phyloP scores from a whole-genome alignment of 1,140 invertebrate species.

The Drosophila kanapiae region DNA sequence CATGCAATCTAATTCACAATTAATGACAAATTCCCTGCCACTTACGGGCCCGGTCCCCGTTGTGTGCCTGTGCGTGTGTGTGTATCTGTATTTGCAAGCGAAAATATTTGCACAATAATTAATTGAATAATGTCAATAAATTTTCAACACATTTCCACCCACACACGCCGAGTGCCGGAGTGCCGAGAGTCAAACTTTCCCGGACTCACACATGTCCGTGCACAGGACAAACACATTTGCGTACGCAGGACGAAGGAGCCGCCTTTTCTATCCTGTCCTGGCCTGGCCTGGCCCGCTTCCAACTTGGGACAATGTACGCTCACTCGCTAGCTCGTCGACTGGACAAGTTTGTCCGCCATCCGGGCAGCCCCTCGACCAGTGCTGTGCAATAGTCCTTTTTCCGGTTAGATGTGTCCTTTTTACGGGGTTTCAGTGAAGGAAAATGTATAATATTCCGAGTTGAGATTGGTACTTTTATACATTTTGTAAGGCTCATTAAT shows the following conservation, averaged over 20 bases:
- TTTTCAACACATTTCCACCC: slow-evolving; percentile 82
- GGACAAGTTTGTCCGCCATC: slow-evolving; percentile 73
- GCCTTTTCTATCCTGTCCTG: slow-evolving; percentile 7
- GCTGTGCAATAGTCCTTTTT: slow-evolving; percentile 2
- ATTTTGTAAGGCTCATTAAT: too few species aligned
- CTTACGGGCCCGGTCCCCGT: slow-evolving; percentile 54
- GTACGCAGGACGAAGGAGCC: slow-evolving; percentile 53
- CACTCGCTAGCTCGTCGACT: slow-evolving; percentile 56
- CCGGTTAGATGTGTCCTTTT: not conserved
- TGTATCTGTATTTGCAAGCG: slow-evolving; percentile 55
- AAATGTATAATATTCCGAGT: not conserved
- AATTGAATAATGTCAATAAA: slow-evolving; percentile 85
- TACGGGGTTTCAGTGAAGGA: not conserved
- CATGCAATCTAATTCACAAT: slow-evolving; percentile 84
- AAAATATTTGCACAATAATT: slow-evolving; percentile 85
- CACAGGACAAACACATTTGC: slow-evolving; percentile 82
- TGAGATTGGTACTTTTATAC: not conserved
- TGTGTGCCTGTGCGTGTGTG: slow-evolving; percentile 1
- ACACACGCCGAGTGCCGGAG: slow-evolving; percentile 4
- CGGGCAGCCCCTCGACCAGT: slow-evolving; percentile 1
- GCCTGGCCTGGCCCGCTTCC: slow-evolving; percentile 34
- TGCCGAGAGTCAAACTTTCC: slow-evolving; percentile 65
- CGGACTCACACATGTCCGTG: slow-evolving; percentile 64
- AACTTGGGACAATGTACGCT: slow-evolving; percentile 61
- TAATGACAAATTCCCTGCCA: slow-evolving; percentile 81